Conservation (phyloP, 2,797 vertebrate genomes). For the Pelobates cultripes region DNA sequence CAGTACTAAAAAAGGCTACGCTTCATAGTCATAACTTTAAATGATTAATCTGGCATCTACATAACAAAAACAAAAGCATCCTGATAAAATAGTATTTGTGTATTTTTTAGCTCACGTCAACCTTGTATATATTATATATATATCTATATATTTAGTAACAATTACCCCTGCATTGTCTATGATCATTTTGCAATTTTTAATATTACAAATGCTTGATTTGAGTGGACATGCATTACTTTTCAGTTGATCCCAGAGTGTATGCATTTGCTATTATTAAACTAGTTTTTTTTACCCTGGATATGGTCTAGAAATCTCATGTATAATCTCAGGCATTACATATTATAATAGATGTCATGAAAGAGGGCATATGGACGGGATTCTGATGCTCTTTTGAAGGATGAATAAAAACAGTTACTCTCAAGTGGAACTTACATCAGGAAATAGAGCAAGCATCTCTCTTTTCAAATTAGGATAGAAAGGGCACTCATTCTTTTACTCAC, state of each 20-base stretch:
- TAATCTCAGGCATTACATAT: conserved; percentile 38
- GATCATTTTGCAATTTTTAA: not conserved
- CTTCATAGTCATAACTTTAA: conserved; percentile 35
- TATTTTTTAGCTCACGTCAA: not conserved
- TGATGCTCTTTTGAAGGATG: conserved; percentile 20
- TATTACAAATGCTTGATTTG: not conserved
- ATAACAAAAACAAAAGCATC: conserved; percentile 9
- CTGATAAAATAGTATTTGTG: not conserved
- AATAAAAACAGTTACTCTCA: conserved; percentile 12
- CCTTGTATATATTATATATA: not conserved
- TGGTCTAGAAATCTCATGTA: conserved; percentile 23
- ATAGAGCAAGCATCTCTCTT: not conserved
- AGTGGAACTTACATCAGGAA: conserved; percentile 7
- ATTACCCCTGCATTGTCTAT: not conserved
- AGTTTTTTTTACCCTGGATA: conserved; percentile 5
- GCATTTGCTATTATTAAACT: conserved; percentile 11
- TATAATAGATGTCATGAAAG: conserved; percentile 39
- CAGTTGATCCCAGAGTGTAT: not conserved
- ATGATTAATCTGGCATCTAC: conserved; percentile 22
- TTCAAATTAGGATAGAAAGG: not conserved
- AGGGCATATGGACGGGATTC: conserved; percentile 16
- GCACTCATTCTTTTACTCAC: not conserved
- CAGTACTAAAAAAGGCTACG: conserved; percentile 33
- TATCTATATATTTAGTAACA: not conserved
- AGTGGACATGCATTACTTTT: not conserved